A percentile compares a stretch with the other conserved stretches of the same genome.
phyloP scores from a whole-genome alignment of 2,113 vertebrate genomes.

The Periophthalmodon schlosseri region DNA sequence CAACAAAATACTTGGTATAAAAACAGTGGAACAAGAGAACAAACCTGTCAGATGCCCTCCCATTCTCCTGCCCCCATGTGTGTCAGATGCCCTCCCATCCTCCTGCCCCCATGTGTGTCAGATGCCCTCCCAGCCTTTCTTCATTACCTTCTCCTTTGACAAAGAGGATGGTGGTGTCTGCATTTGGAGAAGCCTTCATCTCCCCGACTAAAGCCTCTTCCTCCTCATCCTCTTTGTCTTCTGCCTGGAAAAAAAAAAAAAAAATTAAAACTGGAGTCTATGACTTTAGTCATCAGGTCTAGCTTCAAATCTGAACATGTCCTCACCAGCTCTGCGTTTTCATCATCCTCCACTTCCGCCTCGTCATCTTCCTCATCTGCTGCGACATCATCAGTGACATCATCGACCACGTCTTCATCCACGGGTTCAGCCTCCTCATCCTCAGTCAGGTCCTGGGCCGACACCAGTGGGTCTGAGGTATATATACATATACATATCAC shows the following conservation, averaged over 20 bases:
- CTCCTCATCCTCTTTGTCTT: conserved; percentile 90
- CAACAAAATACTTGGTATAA: neutral
- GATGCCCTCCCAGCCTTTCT: too few species aligned
- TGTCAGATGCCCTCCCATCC: too few species aligned
- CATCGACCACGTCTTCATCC: conserved; percentile 89
- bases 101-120: too few species aligned
- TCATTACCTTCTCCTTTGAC: conserved; percentile 94
- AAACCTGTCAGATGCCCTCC: too few species aligned
- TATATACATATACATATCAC: too few species aligned
- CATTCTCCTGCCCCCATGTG: too few species aligned
- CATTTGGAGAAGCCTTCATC: conserved; percentile 92
- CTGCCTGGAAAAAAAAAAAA: conserved; percentile 78
- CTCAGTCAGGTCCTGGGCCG: conserved; percentile 91
- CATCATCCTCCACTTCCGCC: conserved; percentile 96
- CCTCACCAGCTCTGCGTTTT: conserved; percentile 90
- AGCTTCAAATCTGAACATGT: neutral
- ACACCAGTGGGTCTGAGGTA: conserved; percentile 68
- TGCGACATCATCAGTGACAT: conserved; percentile 82
- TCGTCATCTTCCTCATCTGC: conserved; percentile 97
- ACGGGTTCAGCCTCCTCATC: conserved; percentile 91
- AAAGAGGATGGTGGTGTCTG: conserved; percentile 96
- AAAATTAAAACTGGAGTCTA: neutral
- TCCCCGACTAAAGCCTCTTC: conserved; percentile 89
- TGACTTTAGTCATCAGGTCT: neutral
- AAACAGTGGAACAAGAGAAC: too few species aligned